Percentiles rank a stretch among this genome's conserved stretches.
Evolutionary conservation across 1,140 invertebrate genomes (phyloP).

Genomic region (Paracyclopina nana): DNA sequence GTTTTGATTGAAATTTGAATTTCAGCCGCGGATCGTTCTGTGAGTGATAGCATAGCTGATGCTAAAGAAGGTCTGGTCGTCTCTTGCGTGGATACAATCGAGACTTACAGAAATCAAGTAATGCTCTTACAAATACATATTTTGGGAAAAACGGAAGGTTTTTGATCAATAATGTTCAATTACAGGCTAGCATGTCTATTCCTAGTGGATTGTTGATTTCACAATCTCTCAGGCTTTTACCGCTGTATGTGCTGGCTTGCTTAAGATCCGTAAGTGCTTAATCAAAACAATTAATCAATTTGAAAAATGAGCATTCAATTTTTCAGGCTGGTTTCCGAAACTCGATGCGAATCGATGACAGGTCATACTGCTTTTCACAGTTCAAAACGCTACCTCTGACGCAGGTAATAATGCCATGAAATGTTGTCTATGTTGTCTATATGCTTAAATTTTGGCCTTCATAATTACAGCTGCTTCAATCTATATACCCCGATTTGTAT

Average conservation of each 20-base stretch:
- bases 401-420: conserved; percentile 37
- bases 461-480: conserved; percentile 28
- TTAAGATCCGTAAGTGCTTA: conserved; percentile 67
- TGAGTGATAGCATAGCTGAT: conserved; percentile 62
- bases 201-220: conserved; percentile 47
- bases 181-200: not conserved
- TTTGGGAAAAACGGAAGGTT: too few relatives aligned
- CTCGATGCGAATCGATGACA: conserved; percentile 48
- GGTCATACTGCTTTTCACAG: conserved; percentile 76
- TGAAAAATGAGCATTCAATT: too few relatives aligned
- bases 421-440: not conserved
- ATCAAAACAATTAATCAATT: too few relatives aligned
- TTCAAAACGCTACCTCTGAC: conserved; percentile 70
- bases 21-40: conserved; percentile 72
- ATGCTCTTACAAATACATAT: too few relatives aligned
- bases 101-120: conserved; percentile 48
- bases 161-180: too few relatives aligned
- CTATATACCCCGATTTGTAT: conserved; percentile 83
- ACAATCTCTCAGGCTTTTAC: conserved; percentile 50
- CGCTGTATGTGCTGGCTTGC: conserved; percentile 70
- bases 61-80: conserved; percentile 90
- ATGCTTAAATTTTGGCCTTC: not conserved
- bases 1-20: conserved; percentile 14
- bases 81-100: conserved; percentile 72
- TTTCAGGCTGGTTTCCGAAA: conserved; percentile 12